Evolutionary conservation across 2,888 invertebrate species (phyloP).

Genomic region (Latrodectus hesperus): DNA sequence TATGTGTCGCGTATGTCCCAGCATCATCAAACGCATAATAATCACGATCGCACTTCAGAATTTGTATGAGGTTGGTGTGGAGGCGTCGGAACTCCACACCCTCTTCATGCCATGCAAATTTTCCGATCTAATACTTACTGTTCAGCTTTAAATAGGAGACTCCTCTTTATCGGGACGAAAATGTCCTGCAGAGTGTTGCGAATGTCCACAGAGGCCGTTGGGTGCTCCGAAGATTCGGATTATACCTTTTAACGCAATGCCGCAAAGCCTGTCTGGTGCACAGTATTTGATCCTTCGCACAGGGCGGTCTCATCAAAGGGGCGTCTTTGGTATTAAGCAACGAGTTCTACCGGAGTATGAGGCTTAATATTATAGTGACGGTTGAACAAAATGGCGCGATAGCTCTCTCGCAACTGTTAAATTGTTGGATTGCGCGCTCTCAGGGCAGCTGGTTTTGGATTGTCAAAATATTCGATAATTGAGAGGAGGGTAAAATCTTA

Average conservation of each 20-base stretch:
- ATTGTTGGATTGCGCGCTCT: not conserved
- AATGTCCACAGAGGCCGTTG: too few species aligned
- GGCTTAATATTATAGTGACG: too few species aligned
- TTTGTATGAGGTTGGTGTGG: too few species aligned
- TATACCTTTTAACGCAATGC: slow-evolving; percentile 2
- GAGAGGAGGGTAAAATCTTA: too few species aligned
- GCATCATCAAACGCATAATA: too few species aligned
- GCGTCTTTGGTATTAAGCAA: not conserved
- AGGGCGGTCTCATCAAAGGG: not conserved
- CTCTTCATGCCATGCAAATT: not conserved
- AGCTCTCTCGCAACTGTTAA: not conserved
- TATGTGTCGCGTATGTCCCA: too few species aligned
- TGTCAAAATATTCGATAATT: not conserved
- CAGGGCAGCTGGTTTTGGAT: not conserved
- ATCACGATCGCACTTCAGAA: too few species aligned
- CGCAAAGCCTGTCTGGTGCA: not conserved
- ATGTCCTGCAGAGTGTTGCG: not conserved
- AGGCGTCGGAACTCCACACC: not conserved
- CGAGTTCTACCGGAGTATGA: not conserved
- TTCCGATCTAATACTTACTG: not conserved
- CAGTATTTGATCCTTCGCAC: too few species aligned
- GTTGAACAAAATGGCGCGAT: not conserved
- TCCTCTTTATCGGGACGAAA: not conserved
- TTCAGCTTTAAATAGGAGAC: not conserved
- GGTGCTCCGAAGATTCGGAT: not conserved